Conservation (phyloP, 2,888 invertebrate genomes). For the Xestia sexstrigata region DNA sequence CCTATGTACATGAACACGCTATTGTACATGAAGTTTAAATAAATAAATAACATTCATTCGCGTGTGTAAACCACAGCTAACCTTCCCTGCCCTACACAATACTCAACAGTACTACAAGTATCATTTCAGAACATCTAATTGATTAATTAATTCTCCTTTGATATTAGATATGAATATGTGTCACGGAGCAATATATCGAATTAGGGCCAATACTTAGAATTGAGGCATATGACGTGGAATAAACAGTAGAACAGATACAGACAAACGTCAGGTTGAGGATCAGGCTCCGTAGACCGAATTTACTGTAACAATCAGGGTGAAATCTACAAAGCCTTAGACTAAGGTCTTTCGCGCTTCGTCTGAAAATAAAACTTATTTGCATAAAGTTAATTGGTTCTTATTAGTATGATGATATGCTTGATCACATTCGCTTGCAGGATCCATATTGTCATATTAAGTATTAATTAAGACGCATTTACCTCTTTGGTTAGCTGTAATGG, state of each 20-base stretch:
- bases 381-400: neutral
- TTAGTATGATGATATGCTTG: neutral
- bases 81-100: neutral
- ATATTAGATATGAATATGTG: conserved; percentile 28
- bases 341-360: neutral
- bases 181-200: conserved; percentile 15
- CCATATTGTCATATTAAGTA: too few relatives aligned
- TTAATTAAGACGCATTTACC: too few relatives aligned
- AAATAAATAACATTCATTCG: too few relatives aligned
- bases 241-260: neutral
- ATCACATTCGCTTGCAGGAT: neutral
- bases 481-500: too few relatives aligned
- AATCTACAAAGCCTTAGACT: neutral
- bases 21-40: too few relatives aligned
- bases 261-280: neutral
- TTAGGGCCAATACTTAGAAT: conserved; percentile 15
- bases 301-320: neutral
- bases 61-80: neutral
- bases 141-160: conserved; percentile 50
- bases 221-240: neutral
- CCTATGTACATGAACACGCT: too few relatives aligned
- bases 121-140: conserved; percentile 5
- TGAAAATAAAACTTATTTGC: neutral
- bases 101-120: conserved; percentile 1
- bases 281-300: neutral